A percentile compares a stretch with the other conserved stretches of the same genome.
These are phyloP conservation scores for Melinaea menophilus DNA, from an alignment of 2,888 invertebrate species.

Conservation along the genomic window DNA sequence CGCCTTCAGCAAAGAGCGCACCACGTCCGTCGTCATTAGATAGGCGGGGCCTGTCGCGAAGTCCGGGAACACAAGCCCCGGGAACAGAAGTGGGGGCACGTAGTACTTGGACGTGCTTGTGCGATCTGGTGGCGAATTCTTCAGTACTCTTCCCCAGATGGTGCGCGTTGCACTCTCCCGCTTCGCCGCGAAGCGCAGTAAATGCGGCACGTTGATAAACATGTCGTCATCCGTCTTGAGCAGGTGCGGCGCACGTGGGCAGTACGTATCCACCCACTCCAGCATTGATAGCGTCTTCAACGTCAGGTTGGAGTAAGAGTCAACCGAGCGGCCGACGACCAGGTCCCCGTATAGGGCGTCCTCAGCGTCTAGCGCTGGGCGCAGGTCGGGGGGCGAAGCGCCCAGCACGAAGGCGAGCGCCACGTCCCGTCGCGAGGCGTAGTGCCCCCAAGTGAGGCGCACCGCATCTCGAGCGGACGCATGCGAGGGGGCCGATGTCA, in stretches of 20 bases:
- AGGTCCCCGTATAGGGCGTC: conserved; percentile 87
- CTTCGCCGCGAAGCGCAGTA: conserved; percentile 81
- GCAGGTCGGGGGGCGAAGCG: conserved; percentile 62
- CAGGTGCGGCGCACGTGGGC: conserved; percentile 84
- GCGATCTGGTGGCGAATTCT: conserved; percentile 90
- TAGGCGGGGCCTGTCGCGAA: conserved; percentile 96
- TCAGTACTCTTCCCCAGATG: conserved; percentile 89
- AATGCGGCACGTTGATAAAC: conserved; percentile 89
- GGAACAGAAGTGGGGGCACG: conserved; percentile 75
- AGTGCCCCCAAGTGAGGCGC: conserved; percentile 90
- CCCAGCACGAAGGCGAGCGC: conserved; percentile 83
- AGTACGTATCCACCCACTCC: conserved; percentile 88
- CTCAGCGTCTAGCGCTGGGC: conserved; percentile 78
- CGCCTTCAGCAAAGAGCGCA: conserved; percentile 82
- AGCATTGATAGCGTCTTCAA: conserved; percentile 89
- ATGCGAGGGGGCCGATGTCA: conserved; percentile 87
- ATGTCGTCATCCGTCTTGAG: conserved; percentile 94
- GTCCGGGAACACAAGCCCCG: conserved; percentile 86
- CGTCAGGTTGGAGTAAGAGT: conserved; percentile 89
- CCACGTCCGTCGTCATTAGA: conserved; percentile 85
- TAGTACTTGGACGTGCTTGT: conserved; percentile 89
- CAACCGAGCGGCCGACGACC: conserved; percentile 83
- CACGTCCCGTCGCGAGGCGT: conserved; percentile 80
- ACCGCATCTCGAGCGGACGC: conserved; percentile 84
- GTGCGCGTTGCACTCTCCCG: conserved; percentile 80